Percentiles rank a stretch among this genome's conserved stretches.
Conservation (phyloP, 1,140 invertebrate species). For the Liolophura sinensis region DNA sequence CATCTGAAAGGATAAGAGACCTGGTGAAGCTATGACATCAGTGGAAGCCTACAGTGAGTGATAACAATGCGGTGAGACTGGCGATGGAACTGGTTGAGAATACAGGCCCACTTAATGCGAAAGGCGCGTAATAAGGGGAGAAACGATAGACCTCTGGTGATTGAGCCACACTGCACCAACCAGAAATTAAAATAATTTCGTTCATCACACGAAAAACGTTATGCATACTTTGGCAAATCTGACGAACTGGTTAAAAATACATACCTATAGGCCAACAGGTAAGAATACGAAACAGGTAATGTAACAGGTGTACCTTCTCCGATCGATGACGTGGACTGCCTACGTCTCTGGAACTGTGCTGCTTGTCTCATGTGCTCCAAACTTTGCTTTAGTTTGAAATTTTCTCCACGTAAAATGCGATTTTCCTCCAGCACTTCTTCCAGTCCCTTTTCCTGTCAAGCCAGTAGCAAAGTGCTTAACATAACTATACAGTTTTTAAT, state of each 20-base stretch:
- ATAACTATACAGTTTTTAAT: not conserved
- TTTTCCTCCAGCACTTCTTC: slow-evolving; percentile 19
- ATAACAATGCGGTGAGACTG: not conserved
- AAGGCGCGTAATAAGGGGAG: too few species aligned
- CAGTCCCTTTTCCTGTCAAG: slow-evolving; percentile 17
- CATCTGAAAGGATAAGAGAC: not conserved
- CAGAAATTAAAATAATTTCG: too few species aligned
- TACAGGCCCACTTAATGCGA: too few species aligned
- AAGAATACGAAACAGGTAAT: not conserved
- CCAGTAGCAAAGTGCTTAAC: not conserved
- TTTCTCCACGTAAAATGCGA: slow-evolving; percentile 27
- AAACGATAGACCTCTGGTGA: too few species aligned
- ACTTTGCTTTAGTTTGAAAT: slow-evolving; percentile 26
- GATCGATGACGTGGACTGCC: slow-evolving; percentile 5
- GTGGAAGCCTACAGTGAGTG: not conserved
- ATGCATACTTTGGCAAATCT: not conserved
- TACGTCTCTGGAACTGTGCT: slow-evolving; percentile 7
- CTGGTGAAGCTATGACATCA: not conserved
- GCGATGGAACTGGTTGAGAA: too few species aligned
- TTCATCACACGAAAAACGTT: too few species aligned
- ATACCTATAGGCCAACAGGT: too few species aligned
- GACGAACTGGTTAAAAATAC: not conserved
- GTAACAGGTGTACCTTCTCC: slow-evolving; percentile 25
- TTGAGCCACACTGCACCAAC: too few species aligned
- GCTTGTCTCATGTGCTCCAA: slow-evolving; percentile 24